A percentile compares a stretch with the other conserved stretches of the same genome.
These are phyloP conservation scores for Oscheius sp. DNA, from an alignment of 2,888 invertebrate genomes.

Conservation along the genomic window DNA sequence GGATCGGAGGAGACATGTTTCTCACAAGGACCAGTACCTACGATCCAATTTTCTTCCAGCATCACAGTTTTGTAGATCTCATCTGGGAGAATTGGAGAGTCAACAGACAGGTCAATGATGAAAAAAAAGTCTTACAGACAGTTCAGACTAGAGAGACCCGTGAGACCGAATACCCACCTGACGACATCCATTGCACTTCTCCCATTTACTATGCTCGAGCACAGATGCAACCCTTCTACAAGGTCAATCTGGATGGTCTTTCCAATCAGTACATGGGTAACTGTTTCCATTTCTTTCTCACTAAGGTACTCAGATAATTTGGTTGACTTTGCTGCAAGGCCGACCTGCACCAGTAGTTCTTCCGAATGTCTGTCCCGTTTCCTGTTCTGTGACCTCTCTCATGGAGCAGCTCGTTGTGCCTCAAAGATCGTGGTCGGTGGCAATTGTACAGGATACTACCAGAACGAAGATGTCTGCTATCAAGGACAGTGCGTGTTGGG, in stretches of 20 bases:
- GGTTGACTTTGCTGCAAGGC: conserved; percentile 1
- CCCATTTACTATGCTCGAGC: conserved; percentile 59
- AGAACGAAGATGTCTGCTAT: conserved; percentile 54
- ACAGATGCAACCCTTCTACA: conserved; percentile 53
- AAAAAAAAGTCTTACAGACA: not conserved
- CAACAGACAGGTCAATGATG: conserved; percentile 14
- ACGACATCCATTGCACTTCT: conserved; percentile 56
- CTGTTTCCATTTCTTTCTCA: not conserved
- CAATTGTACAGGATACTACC: conserved; percentile 36
- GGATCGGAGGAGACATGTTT: conserved; percentile 57
- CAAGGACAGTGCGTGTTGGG: conserved; percentile 54
- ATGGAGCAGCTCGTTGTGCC: conserved; percentile 54
- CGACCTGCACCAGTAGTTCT: not conserved
- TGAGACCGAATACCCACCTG: conserved; percentile 57
- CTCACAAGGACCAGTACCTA: conserved; percentile 66
- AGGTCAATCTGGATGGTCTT: conserved; percentile 64
- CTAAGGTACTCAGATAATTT: conserved; percentile 54
- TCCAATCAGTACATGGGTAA: conserved; percentile 67
- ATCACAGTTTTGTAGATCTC: conserved; percentile 74
- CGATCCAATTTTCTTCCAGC: conserved; percentile 74
- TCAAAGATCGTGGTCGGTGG: conserved; percentile 59
- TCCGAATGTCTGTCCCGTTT: conserved; percentile 57
- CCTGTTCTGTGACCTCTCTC: conserved; percentile 62
- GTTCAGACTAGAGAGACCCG: conserved; percentile 41
- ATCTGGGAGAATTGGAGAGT: conserved; percentile 72